phyloP scores from a whole-genome alignment of 2,113 vertebrate species.

The Leptocoma aspasia region DNA sequence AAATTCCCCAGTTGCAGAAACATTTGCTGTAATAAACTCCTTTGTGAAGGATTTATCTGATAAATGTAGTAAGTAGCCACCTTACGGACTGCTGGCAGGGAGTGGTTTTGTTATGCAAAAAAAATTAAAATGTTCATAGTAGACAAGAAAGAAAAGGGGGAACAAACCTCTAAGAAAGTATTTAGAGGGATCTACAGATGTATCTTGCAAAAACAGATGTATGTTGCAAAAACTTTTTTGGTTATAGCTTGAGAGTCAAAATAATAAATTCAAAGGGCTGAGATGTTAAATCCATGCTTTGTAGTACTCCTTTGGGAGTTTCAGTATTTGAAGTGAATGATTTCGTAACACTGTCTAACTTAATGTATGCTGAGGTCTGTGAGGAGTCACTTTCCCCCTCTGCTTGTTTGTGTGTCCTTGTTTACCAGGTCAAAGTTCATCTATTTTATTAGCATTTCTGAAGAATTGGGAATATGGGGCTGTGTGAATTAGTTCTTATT shows the following conservation, averaged over 20 bases:
- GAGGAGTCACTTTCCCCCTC: not conserved
- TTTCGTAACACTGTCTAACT: not conserved
- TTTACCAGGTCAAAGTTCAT: not conserved
- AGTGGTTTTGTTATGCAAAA: not conserved
- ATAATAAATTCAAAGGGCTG: not conserved
- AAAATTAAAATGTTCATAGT: not conserved
- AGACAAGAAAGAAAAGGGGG: not conserved
- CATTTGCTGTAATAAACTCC: not conserved
- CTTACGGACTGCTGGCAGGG: not conserved
- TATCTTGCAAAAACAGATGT: not conserved
- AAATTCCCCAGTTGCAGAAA: not conserved
- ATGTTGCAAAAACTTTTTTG: not conserved
- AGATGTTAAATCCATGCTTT: not conserved
- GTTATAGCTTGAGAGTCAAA: not conserved
- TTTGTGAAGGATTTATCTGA: not conserved
- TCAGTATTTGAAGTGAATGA: not conserved
- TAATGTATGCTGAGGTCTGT: not conserved
- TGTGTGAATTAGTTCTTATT: not conserved
- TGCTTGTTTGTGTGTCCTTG: not conserved
- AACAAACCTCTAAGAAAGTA: not conserved
- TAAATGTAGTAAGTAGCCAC: not conserved
- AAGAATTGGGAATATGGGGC: not conserved
- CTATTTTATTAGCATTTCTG: not conserved
- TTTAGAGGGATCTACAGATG: not conserved
- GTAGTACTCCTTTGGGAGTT: not conserved